These are phyloP conservation scores for Zaprionus bogoriensis DNA, from an alignment of 2,888 invertebrate species.

Conservation along the genomic window DNA sequence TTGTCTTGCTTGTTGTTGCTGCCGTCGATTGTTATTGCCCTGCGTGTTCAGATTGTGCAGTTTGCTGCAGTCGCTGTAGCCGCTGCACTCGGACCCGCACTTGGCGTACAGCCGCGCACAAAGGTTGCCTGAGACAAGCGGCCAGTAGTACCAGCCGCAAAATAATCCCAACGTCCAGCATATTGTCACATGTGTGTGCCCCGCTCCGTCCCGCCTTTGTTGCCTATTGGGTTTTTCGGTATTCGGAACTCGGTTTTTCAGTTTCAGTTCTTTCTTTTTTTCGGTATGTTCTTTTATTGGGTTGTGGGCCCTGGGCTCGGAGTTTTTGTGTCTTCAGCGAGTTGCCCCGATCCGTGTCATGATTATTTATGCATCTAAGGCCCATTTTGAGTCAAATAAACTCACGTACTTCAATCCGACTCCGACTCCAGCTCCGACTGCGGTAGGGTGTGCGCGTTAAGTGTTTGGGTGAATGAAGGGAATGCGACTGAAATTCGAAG, in stretches of 20 bases:
- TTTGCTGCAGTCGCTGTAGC: neutral
- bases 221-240: conserved; percentile 2
- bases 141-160: too few species aligned
- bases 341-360: neutral
- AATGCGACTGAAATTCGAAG: conserved; percentile 45
- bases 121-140: too few species aligned
- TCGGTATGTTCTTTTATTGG: neutral
- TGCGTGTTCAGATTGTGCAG: conserved; percentile 23
- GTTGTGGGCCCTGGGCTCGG: conserved; percentile 18
- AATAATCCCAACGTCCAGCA: conserved; percentile 61
- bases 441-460: conserved; percentile 40
- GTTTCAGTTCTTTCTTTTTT: neutral
- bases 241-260: neutral
- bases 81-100: neutral
- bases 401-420: conserved; percentile 61
- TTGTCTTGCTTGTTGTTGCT: neutral
- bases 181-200: conserved; percentile 66
- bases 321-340: neutral
- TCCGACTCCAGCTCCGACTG: conserved; percentile 35
- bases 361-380: conserved; percentile 56
- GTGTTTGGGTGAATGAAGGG: conserved; percentile 37
- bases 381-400: conserved; percentile 63
- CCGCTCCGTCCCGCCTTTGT: neutral
- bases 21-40: conserved; percentile 40
- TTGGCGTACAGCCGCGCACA: conserved; percentile 26